Conservation (phyloP, 1,140 invertebrate species). For the Zaprionus camerounensis region DNA sequence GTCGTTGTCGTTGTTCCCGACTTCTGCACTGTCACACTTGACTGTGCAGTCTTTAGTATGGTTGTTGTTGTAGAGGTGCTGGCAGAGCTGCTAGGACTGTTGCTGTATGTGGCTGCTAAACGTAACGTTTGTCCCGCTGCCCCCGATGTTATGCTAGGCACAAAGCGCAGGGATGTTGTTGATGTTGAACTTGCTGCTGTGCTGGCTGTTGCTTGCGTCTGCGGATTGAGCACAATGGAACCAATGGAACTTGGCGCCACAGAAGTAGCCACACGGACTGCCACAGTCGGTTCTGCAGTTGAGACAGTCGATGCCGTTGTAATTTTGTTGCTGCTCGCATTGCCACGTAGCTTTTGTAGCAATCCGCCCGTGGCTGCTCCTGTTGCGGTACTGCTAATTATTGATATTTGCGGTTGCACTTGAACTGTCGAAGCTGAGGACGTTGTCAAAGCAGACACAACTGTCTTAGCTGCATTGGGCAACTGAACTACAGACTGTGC, state of each 20-base stretch:
- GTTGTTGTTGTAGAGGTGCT: slow-evolving; percentile 44
- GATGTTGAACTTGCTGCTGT: slow-evolving; percentile 20
- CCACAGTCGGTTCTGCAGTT: slow-evolving; percentile 23
- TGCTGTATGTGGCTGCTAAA: slow-evolving; percentile 58
- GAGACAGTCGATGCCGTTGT: neutral
- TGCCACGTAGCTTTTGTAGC: slow-evolving; percentile 68
- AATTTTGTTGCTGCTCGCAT: neutral
- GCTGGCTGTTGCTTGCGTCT: slow-evolving; percentile 13
- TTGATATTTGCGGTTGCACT: slow-evolving; percentile 62
- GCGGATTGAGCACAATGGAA: slow-evolving; percentile 51
- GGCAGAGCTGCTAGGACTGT: neutral
- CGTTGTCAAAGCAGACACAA: neutral
- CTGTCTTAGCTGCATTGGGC: neutral
- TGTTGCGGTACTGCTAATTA: slow-evolving; percentile 63
- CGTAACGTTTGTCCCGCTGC: slow-evolving; percentile 58
- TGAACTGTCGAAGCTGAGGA: neutral
- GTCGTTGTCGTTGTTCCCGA: neutral
- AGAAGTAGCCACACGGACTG: slow-evolving; percentile 55
- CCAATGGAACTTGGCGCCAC: slow-evolving; percentile 25
- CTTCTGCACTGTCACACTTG: slow-evolving; percentile 35
- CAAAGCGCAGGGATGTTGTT: slow-evolving; percentile 47
- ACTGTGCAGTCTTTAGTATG: slow-evolving; percentile 55
- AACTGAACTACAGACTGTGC: neutral
- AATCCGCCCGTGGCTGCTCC: slow-evolving; percentile 21
- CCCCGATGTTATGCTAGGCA: slow-evolving; percentile 43